Conservation (phyloP, 2,888 invertebrate species). For the Embidobia sp. region DNA sequence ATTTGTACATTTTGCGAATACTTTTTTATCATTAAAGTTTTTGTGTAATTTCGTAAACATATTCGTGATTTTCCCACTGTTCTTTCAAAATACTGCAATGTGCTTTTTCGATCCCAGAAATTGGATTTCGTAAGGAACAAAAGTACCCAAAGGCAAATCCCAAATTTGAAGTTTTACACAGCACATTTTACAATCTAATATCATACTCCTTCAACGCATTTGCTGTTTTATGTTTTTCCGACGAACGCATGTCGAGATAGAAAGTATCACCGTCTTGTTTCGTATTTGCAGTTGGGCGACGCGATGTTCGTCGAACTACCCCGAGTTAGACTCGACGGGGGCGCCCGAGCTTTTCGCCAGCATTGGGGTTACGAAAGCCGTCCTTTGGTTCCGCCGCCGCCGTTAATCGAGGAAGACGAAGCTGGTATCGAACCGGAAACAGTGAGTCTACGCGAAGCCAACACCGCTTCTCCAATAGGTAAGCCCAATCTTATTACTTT, state of each 20-base stretch:
- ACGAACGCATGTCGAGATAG: too few relatives aligned
- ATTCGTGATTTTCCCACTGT: too few relatives aligned
- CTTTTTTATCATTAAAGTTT: too few relatives aligned
- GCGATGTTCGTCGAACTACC: constrained; percentile 85
- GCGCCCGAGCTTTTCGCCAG: constrained; percentile 84
- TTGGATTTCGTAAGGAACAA: too few relatives aligned
- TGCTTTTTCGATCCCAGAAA: too few relatives aligned
- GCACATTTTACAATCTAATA: too few relatives aligned
- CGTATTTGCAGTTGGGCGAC: constrained; percentile 82
- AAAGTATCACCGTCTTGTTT: constrained; percentile 18
- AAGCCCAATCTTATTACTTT: constrained; percentile 71
- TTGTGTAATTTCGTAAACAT: too few relatives aligned
- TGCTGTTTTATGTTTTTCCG: not conserved
- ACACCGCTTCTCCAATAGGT: constrained; percentile 84
- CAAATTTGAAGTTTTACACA: too few relatives aligned
- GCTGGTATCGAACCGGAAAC: constrained; percentile 85
- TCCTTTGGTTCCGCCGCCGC: constrained; percentile 85
- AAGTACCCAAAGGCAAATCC: too few relatives aligned
- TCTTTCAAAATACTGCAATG: too few relatives aligned
- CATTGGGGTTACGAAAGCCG: constrained; percentile 85
- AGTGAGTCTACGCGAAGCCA: constrained; percentile 86
- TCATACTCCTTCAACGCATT: not conserved
- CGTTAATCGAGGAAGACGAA: constrained; percentile 86
- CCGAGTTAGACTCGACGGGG: constrained; percentile 87
- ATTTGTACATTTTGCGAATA: too few relatives aligned